These are phyloP conservation scores for Alloplasta piceator DNA, from an alignment of 2,888 invertebrate species.

Conservation along the genomic window DNA sequence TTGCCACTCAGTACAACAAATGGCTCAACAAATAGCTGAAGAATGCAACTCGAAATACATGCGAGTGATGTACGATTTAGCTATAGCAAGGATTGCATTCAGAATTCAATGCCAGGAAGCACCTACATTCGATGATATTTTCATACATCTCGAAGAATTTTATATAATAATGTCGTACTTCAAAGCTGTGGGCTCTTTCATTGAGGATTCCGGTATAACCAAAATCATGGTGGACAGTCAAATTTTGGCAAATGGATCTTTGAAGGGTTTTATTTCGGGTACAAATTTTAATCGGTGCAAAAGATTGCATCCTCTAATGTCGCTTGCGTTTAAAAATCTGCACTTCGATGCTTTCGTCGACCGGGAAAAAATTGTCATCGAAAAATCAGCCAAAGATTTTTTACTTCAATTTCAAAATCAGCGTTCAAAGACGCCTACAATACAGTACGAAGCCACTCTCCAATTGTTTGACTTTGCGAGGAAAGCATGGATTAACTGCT, in stretches of 20 bases:
- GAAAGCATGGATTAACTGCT: too few relatives aligned
- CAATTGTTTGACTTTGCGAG: too few relatives aligned
- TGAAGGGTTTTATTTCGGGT: conserved; percentile 63
- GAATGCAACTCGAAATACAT: conserved; percentile 68
- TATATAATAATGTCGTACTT: conserved; percentile 23
- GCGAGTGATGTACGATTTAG: conserved; percentile 73
- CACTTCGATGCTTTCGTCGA: conserved; percentile 70
- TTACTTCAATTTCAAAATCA: too few relatives aligned
- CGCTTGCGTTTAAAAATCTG: conserved; percentile 67
- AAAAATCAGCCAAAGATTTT: too few relatives aligned
- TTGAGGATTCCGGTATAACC: conserved; percentile 23
- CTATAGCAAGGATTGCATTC: conserved; percentile 47
- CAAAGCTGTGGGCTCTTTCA: conserved; percentile 28
- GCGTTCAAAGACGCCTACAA: too few relatives aligned
- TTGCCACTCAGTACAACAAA: conserved; percentile 34
- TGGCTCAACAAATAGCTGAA: conserved; percentile 65
- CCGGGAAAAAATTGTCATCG: conserved; percentile 39
- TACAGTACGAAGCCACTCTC: too few relatives aligned
- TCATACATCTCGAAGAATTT: conserved; percentile 33
- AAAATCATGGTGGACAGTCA: conserved; percentile 28
- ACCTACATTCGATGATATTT: conserved; percentile 6
- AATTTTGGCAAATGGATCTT: too few relatives aligned
- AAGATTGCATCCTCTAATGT: conserved; percentile 57
- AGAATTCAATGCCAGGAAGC: neutral
- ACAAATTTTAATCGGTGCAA: conserved; percentile 69